Base-by-base conservation (phyloP, 1,140 invertebrate species). In the Calliphora vicina region DNA sequence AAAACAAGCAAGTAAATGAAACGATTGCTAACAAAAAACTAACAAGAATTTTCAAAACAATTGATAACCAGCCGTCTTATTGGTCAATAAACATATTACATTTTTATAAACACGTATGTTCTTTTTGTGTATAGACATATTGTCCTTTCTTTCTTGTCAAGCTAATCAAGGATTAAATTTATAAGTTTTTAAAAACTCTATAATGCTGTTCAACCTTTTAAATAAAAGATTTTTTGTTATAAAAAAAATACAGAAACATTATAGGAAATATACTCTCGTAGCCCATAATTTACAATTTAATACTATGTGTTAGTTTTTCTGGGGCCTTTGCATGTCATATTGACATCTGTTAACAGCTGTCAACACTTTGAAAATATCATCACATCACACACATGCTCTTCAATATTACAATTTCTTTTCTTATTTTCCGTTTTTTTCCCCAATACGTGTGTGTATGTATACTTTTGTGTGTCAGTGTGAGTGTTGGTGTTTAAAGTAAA, bases 301-400 rank as follows among this genome's bases (percentile, higher is more conserved):
- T 50, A 35, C 5, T 35, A 10, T 35, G n/a, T 23, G 0, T 45
- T 45, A 20, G 42, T 78, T 43, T 45, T 25, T 43, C 17, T 12
- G 45, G 12, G 12, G 29, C 9, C n/a, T 78, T 78, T 78, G 29
- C 74, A 78, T 78, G 74, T 78, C 74, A 78, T 43, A 43, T 78
- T 78, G 74, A 78, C 74, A 78, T 78, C n/a, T 78, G 74, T 78
- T 78, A 78, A 25, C 74, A 78, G 74, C 74, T 78, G 74, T 78
- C 74, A 78, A 78, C 74, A 78, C 74, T 45, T 43, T 78, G 35
- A 43, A 78, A 78, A 43, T 43, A 78, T 45, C 74, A 45, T 78
- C 35, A 78, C 74, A 10, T 43, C 35, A 43, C n/a, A 42, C n/a
- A 42, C 27, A 20, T 17, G 9, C 73, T 10, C 15, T n/a, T 35